Base-by-base conservation (phyloP, 2,888 invertebrate species). In the Sympetrum striolatum region DNA sequence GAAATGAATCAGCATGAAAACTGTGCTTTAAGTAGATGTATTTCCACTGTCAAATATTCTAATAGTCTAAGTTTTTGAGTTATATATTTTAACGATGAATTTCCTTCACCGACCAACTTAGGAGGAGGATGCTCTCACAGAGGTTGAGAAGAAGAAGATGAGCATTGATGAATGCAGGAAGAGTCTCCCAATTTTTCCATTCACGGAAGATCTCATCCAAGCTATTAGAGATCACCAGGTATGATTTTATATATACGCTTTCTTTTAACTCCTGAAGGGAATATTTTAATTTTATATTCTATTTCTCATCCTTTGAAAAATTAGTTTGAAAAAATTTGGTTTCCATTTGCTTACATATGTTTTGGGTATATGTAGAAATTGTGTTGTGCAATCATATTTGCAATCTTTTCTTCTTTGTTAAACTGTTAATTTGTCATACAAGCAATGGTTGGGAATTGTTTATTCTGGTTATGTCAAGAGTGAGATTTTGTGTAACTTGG, bases 121-220 rank as follows among this genome's bases (percentile, higher is more conserved):
- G 92, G 95, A 95, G 92, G 95, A 96, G 92, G 94, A 95, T 8
- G 95, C 96, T 93, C 93, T 97, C 90, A 96, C 96, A 31, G 97
- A 96, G 93, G 93, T 95, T 60, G 95, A 97, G 93, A 96, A 95
- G 92, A 96, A 97, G 93, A 96, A 96, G 92, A 94, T 97, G 95
- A 96, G 96, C 2, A 97, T 99, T 92, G 97, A 97, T 93, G 99
- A 99, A 94, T 98, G 98, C 0, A 97, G 98, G 92, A 96, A 95
- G 93, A 98, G 98, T 91, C 95, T 99, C 90, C 99, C 99, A 0
- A 98, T 99, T 90, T 99, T 95, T 94, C 98, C 98, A 0, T 99
- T 99, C 93, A 96, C 96, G 93, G 96, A 98, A 80, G 97, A 98
- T 93, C 95, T 99, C 39, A 97, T 99, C 92, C 95, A 97, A 92